phyloP scores from a whole-genome alignment of 1,140 invertebrate species.

The Ceratina japonica region DNA sequence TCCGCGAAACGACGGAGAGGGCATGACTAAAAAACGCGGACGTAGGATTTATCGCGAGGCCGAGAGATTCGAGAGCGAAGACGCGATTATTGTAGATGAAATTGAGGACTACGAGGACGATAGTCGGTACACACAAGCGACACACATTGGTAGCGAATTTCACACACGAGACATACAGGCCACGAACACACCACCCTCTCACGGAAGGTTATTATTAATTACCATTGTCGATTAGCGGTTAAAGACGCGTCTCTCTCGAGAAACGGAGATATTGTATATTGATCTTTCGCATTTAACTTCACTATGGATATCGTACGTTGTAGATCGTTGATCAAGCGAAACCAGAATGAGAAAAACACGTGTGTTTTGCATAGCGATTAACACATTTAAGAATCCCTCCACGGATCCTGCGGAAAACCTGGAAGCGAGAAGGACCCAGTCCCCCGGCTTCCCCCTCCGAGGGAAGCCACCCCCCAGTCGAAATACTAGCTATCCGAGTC shows the following conservation, averaged over 20 bases:
- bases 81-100: conserved; percentile 5
- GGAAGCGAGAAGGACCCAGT: not conserved
- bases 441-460: conserved; percentile 3
- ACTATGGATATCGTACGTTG: conserved; percentile 60
- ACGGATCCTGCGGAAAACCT: conserved; percentile 28
- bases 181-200: conserved; percentile 25
- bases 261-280: not conserved
- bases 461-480: conserved; percentile 25
- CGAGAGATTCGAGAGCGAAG: not conserved
- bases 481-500: conserved; percentile 69
- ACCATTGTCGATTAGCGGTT: conserved; percentile 75
- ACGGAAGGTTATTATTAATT: conserved; percentile 54
- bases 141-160: conserved; percentile 51
- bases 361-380: conserved; percentile 52
- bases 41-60: conserved; percentile 41
- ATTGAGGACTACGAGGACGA: not conserved
- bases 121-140: no score
- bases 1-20: not conserved
- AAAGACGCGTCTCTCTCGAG: conserved; percentile 54
- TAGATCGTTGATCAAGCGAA: conserved; percentile 50
- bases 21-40: conserved; percentile 3
- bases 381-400: conserved; percentile 53
- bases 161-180: conserved; percentile 4
- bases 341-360: not conserved
- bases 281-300: conserved; percentile 59